Evolutionary conservation across 1,140 invertebrate species (phyloP), one percentile per base, ranked within the genome.

Genomic region (Leptopilina boulardi): DNA sequence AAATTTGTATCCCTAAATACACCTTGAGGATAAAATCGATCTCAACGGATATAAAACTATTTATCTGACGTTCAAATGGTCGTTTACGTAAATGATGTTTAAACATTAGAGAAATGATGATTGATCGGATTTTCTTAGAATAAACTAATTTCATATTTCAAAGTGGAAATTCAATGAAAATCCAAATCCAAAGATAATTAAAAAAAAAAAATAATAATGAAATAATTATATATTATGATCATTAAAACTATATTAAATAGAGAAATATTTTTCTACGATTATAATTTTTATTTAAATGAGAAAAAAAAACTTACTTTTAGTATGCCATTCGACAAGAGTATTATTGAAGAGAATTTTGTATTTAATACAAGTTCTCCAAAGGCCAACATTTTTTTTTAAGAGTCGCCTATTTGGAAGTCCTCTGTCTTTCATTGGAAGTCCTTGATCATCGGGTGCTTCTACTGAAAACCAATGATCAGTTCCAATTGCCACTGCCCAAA

Each of bases 391-490:
- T 75, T 94, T 94, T 86, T 54, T 88, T 82, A 88, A 34, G 41
- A 89, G 79, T 77, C 70, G 78, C 79, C 84, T 82, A 8, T 81
- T 84, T 8, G 51, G 30, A 75, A 85, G 84, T 6, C 80, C 77
- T 6, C 76, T 75, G 51, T 83, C 84, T n/a, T 77, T 82, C 0
- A 88, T 72, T 3, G 80, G 84, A 11, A 89, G 80, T 47, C 86
- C 87, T 21, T 70, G 11, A 11, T 84, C 75, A 51, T 73, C 74
- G 3, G 91, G 92, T 6, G 92, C 92, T 76, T 92, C 82, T 71
- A 96, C 92, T 18, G 92, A 92, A 73, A 94, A 94, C 96, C 95
- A 97, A 84, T 94, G 93, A 83, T 94, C 93, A 1, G 95, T 96
- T 54, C 93, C 93, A 70, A 96, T 94, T 18, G 96, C 94, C 0